Evolutionary conservation across 2,888 invertebrate species (phyloP), one percentile per base, ranked within the genome.

Genomic region (Calliscelio sp.): DNA sequence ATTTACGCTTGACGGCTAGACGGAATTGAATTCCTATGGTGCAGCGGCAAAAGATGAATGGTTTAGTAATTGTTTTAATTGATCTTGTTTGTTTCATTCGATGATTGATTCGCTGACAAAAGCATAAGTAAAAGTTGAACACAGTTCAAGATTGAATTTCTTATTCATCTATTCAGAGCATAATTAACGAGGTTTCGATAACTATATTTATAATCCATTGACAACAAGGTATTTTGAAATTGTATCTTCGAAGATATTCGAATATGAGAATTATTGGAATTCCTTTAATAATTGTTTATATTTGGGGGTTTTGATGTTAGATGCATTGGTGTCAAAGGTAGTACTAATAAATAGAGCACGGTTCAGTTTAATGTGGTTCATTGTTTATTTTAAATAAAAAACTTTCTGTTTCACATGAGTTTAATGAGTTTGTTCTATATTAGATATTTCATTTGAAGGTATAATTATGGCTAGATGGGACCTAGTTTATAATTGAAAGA

Each of bases 321-420:
- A 28, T 38, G 6, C 3, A 28, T 38, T 38, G 14, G 11, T 38
- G 14, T 3, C 6, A 38, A 14, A 38, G 14, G 14, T 38, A 38
- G 11, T 38, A 11, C 3, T 14, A 38, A 38, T 11, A 14, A 38
- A 38, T 14, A 11, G 14, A 38, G 14, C 3, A 11, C 3, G 8
- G 6, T 38, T 49, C 5, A 44, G 16, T 49, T 49, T 20, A 4
- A 49, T 63, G 7, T 38, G n/a, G 24, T 18, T 28, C 14, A n/a
- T 61, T 63, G 24, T 63, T 44, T 63, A 16, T 63, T 35, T 24
- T 16, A 44, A 44, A 25, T 24, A 44, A 41, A 44, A 44, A 46
- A 24, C 24, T 44, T 66, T 66, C 51, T 35, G 66, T 51, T 49
- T 66, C 51, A 51, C 44, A 66, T 51, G 51, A 66, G 14, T 51